These are phyloP conservation scores for Arvicanthis niloticus DNA, from an alignment of 2,113 vertebrate species.

Conservation along the genomic window DNA sequence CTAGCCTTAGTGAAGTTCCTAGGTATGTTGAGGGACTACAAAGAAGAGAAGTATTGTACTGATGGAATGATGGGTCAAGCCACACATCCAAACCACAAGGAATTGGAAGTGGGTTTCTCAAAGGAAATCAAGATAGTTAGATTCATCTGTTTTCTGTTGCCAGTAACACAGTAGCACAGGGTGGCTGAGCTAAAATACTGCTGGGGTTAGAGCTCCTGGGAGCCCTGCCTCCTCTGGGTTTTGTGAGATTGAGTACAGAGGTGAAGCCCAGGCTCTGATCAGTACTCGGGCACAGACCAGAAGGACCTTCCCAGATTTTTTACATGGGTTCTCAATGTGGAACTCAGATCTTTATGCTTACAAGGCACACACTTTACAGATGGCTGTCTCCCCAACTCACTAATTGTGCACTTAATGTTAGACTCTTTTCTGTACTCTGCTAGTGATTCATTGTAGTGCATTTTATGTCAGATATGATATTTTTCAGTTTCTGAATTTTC, in stretches of 20 bases:
- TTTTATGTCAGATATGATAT: neutral
- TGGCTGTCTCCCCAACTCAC: neutral
- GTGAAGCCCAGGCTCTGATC: too few species aligned
- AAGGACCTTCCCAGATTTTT: too few species aligned
- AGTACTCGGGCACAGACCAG: too few species aligned
- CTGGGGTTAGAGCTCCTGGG: too few species aligned
- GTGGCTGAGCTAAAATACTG: neutral
- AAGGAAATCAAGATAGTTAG: neutral
- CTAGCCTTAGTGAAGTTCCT: neutral
- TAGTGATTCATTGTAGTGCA: neutral
- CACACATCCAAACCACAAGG: neutral
- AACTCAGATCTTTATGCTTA: neutral
- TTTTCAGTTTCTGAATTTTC: neutral
- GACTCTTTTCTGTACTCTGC: neutral
- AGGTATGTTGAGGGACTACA: neutral
- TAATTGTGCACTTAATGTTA: neutral
- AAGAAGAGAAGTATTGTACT: neutral
- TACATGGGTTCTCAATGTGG: neutral
- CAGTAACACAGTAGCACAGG: neutral
- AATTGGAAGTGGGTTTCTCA: neutral
- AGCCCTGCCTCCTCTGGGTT: too few species aligned
- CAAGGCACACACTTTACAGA: neutral
- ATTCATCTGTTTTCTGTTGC: neutral
- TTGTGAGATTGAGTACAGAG: too few species aligned
- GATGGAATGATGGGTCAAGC: neutral